A percentile compares a stretch with the other conserved stretches of the same genome.
Conservation (phyloP, 2,113 vertebrate species). For the Syrrhaptes paradoxus region DNA sequence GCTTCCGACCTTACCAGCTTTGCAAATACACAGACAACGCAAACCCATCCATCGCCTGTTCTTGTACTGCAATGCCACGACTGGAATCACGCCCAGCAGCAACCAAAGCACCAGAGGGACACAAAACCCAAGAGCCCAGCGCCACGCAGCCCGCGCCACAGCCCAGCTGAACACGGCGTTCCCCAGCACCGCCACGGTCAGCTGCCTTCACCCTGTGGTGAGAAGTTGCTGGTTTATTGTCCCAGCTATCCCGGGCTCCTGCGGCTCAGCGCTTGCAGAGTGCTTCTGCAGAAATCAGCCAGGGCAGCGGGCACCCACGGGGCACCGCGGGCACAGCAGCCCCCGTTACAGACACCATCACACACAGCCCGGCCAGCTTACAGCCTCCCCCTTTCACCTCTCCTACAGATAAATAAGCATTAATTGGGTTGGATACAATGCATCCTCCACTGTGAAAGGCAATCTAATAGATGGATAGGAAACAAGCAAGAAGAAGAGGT, state of each 20-base stretch:
- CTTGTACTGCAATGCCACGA: not conserved
- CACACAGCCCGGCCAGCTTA: not conserved
- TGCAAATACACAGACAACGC: fast-evolving
- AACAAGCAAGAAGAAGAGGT: not conserved
- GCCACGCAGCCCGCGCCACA: not conserved
- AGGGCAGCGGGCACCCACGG: fast-evolving
- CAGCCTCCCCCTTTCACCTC: fast-evolving
- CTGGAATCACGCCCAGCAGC: not conserved
- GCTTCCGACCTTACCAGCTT: not conserved
- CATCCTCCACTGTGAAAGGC: not conserved
- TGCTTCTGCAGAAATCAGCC: not conserved
- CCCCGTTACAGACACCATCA: fast-evolving
- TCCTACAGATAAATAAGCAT: not conserved
- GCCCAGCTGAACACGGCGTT: not conserved
- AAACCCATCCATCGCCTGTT: not conserved
- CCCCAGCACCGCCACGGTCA: not conserved
- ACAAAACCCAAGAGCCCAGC: not conserved
- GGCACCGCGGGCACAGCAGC: not conserved
- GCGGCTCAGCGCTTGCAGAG: not conserved
- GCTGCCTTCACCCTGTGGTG: not conserved
- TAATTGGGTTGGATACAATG: not conserved
- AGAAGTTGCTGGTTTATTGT: not conserved
- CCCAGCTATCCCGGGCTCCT: not conserved
- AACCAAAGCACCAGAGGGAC: not conserved
- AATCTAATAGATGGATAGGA: not conserved